These are phyloP conservation scores for Sweltsa coloradensis DNA, from an alignment of 1,140 invertebrate species.

Conservation along the genomic window DNA sequence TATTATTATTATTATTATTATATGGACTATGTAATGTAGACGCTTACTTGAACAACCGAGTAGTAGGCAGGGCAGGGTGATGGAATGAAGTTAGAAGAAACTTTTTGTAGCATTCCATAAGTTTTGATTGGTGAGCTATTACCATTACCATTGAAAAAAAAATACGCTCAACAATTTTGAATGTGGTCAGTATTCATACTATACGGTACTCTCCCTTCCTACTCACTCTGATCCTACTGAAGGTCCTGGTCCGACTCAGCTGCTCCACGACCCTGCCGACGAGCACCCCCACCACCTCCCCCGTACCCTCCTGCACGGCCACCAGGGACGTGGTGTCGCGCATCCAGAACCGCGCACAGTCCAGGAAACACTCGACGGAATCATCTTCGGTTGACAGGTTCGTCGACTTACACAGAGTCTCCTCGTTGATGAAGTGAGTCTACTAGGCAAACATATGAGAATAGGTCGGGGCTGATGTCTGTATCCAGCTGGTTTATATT, in stretches of 20 bases:
- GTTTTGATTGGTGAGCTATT: too few species aligned
- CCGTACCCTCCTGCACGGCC: conserved; percentile 37
- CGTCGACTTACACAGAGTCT: conserved; percentile 30
- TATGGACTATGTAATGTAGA: too few species aligned
- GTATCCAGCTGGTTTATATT: background rate
- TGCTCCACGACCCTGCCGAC: conserved; percentile 33
- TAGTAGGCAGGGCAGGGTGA: too few species aligned
- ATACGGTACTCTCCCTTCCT: too few species aligned
- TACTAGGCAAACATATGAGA: conserved; percentile 18
- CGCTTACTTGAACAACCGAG: too few species aligned
- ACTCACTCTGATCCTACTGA: conserved; percentile 21
- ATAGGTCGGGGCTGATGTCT: background rate
- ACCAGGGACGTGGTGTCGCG: conserved; percentile 47
- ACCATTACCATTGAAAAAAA: too few species aligned
- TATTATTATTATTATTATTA: too few species aligned
- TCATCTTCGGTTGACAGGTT: conserved; percentile 35
- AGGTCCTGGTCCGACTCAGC: conserved; percentile 21
- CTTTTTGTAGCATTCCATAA: too few species aligned
- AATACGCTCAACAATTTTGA: too few species aligned
- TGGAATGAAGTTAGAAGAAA: too few species aligned
- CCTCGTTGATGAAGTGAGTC: conserved; percentile 37
- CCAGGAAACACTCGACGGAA: conserved; percentile 36
- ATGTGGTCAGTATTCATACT: too few species aligned
- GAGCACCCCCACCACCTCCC: conserved; percentile 35
- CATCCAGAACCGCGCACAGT: conserved; percentile 38